Percentiles rank a stretch among this genome's conserved stretches.
Evolutionary conservation across 2,797 vertebrate species (phyloP).

Genomic region (Muraenolepis orangiensis): DNA sequence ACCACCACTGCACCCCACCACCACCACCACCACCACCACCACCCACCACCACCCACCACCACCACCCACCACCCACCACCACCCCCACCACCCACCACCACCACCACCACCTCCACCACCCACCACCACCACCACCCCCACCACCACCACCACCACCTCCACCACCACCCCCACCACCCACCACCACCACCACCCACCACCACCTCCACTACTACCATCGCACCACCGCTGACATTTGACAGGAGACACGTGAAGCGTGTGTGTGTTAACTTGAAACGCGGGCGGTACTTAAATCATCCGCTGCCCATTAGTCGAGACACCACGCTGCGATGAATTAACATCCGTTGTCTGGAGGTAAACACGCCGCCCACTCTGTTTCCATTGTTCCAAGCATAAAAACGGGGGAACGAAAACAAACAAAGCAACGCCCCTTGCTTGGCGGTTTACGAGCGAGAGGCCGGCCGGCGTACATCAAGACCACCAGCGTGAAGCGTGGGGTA

Average conservation of each 20-base stretch:
- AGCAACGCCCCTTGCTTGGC: conserved; percentile 1
- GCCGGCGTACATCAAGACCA: conserved; percentile 32
- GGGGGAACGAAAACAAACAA: too few relatives aligned
- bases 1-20: too few relatives aligned
- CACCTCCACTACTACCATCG: neutral
- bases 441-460: neutral
- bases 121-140: too few relatives aligned
- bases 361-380: neutral
- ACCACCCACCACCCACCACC: neutral
- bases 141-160: too few relatives aligned
- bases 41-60: neutral
- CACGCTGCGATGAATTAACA: conserved; percentile 63
- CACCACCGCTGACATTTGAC: conserved; percentile 33
- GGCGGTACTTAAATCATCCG: conserved; percentile 57
- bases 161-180: neutral
- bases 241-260: conserved; percentile 56
- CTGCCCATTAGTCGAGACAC: conserved; percentile 58
- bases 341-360: conserved; percentile 41
- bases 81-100: neutral
- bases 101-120: neutral
- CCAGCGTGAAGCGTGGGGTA: conserved; percentile 53
- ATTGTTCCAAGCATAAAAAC: neutral
- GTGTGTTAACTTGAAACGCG: conserved; percentile 53
- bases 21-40: neutral
- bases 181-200: neutral